phyloP scores from a whole-genome alignment of 1,140 invertebrate species.

The Holcopasites calliopsidis region DNA sequence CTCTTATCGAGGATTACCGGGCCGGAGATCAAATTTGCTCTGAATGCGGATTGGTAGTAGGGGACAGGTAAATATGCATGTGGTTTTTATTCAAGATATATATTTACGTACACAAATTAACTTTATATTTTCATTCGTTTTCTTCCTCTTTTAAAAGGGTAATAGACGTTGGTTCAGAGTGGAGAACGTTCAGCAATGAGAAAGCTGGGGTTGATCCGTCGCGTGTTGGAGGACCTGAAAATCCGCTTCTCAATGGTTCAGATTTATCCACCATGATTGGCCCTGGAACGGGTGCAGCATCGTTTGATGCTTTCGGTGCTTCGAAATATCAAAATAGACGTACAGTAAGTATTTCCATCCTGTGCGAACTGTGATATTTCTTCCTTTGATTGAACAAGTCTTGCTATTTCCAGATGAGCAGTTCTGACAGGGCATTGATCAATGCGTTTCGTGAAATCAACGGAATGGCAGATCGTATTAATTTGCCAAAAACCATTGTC shows the following conservation, averaged over 20 bases:
- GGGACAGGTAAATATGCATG: conserved; percentile 89
- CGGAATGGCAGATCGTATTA: conserved; percentile 98
- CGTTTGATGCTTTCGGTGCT: conserved; percentile 90
- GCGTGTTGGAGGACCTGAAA: conserved; percentile 98
- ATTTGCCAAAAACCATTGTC: conserved; percentile 96
- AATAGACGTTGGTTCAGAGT: conserved; percentile 99
- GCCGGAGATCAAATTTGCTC: conserved; percentile 99
- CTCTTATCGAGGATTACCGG: conserved; percentile 98
- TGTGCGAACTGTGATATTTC: neutral
- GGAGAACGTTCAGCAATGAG: conserved; percentile 99
- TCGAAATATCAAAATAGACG: conserved; percentile 96
- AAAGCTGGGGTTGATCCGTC: conserved; percentile 97
- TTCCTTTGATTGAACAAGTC: neutral
- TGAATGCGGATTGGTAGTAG: conserved; percentile 99
- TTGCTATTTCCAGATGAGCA: conserved; percentile 85
- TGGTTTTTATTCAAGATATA: neutral
- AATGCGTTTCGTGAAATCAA: conserved; percentile 98
- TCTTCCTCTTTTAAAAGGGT: conserved; percentile 84
- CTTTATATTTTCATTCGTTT: neutral
- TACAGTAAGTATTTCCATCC: conserved; percentile 81
- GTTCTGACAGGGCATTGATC: conserved; percentile 95
- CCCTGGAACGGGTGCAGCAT: conserved; percentile 91
- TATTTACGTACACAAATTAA: neutral
- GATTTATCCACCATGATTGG: conserved; percentile 99
- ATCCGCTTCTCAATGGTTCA: conserved; percentile 96